Percentiles rank a stretch among this genome's conserved stretches.
Evolutionary conservation across 1,140 invertebrate species (phyloP).

Genomic region (Anthonomus grandis): DNA sequence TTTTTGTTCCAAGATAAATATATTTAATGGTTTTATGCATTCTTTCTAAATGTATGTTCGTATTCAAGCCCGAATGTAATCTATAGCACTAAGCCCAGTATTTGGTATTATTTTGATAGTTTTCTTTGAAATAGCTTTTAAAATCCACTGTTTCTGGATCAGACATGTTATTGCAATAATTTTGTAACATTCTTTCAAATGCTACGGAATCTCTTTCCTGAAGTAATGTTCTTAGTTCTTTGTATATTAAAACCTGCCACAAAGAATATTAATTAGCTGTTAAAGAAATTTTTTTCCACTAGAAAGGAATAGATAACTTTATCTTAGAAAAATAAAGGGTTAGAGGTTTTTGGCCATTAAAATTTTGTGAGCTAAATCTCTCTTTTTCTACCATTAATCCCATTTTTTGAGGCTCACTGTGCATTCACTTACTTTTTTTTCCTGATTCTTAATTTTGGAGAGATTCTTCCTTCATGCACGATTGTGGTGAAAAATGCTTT

Average conservation of each 20-base stretch:
- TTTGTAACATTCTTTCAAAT: slow-evolving; percentile 15
- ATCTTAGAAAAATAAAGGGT: too few relatives aligned
- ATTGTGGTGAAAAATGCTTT: too few relatives aligned
- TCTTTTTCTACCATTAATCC: too few relatives aligned
- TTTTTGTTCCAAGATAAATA: slow-evolving; percentile 11
- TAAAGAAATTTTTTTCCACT: too few relatives aligned
- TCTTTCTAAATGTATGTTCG: slow-evolving; percentile 19
- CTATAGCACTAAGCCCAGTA: slow-evolving; percentile 20
- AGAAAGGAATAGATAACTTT: too few relatives aligned
- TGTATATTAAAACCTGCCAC: slow-evolving; percentile 10
- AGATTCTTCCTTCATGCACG: slow-evolving; percentile 6
- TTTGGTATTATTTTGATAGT: slow-evolving; percentile 12
- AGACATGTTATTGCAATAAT: slow-evolving; percentile 3
- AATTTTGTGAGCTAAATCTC: too few relatives aligned
- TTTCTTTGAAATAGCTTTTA: slow-evolving; percentile 9
- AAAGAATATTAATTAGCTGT: neutral
- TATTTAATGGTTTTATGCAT: slow-evolving; percentile 22
- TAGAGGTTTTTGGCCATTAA: too few relatives aligned
- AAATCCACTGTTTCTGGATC: slow-evolving; percentile 9
- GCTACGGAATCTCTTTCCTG: slow-evolving; percentile 15
- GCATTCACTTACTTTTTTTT: slow-evolving; percentile 15
- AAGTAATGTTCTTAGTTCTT: slow-evolving; percentile 10
- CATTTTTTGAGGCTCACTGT: too few relatives aligned
- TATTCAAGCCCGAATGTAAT: slow-evolving; percentile 11
- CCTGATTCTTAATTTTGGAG: slow-evolving; percentile 1